These are phyloP conservation scores for Martes martes DNA, from an alignment of 2,113 vertebrate species.

Conservation along the genomic window DNA sequence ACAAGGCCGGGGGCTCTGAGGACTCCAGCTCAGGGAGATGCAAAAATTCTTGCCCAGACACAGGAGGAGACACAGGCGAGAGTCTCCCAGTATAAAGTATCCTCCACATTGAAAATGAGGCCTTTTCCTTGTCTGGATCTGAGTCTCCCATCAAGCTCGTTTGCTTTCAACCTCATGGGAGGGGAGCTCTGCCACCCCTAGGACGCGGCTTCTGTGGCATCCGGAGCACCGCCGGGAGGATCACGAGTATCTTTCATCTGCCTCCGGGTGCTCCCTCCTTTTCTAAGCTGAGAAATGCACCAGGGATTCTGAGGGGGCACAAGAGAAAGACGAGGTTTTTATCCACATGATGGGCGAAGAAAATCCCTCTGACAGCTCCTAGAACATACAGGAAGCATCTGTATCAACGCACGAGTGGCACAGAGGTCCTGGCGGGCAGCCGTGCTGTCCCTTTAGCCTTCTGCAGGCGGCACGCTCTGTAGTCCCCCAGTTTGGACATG, in stretches of 20 bases:
- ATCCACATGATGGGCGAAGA: neutral
- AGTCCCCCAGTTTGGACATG: neutral
- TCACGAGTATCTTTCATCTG: neutral
- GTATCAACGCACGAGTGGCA: neutral
- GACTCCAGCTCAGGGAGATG: neutral
- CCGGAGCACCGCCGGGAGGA: neutral
- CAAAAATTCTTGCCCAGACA: neutral
- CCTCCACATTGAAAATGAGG: neutral
- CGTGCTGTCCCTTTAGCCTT: neutral
- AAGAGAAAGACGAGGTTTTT: neutral
- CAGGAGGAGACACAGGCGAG: neutral
- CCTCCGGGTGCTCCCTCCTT: neutral
- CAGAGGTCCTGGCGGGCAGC: neutral
- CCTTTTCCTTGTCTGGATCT: neutral
- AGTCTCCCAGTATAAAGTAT: neutral
- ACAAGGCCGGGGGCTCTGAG: neutral
- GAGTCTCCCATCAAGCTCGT: neutral
- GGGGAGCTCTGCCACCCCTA: neutral
- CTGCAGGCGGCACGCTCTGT: neutral
- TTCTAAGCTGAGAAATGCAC: neutral
- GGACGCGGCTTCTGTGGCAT: fast-evolving
- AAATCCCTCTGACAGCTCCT: neutral
- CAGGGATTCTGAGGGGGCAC: neutral
- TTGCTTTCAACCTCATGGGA: neutral
- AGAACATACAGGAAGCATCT: fast-evolving